Conservation (phyloP, 2,113 vertebrate genomes). For the Jaculus jaculus region DNA sequence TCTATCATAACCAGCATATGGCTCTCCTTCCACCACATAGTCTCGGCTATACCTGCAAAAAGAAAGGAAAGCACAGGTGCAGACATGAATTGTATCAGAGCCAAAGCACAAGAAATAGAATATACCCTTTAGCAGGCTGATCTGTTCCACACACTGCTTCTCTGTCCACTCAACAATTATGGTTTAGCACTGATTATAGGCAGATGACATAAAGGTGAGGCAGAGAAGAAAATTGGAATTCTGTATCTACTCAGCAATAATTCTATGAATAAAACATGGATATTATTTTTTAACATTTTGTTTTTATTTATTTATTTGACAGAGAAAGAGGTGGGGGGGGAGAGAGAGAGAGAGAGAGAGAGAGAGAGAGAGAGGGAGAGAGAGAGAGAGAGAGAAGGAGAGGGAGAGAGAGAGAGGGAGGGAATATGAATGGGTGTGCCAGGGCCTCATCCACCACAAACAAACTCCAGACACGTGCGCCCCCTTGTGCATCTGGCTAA, state of each 20-base stretch:
- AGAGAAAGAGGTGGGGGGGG: too few relatives aligned
- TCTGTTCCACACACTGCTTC: not conserved
- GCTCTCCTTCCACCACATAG: conserved; percentile 96
- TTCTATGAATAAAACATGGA: not conserved
- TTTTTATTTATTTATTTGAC: too few relatives aligned
- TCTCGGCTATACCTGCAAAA: conserved; percentile 93
- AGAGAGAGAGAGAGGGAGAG: too few relatives aligned
- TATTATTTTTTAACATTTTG: not conserved
- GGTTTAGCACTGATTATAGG: not conserved
- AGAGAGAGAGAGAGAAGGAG: too few relatives aligned
- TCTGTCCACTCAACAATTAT: not conserved
- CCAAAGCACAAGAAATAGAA: not conserved
- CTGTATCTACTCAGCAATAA: not conserved
- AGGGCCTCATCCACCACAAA: too few relatives aligned
- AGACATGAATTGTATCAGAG: not conserved
- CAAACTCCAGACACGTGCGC: too few relatives aligned
- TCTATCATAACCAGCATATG: conserved; percentile 96
- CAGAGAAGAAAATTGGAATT: not conserved
- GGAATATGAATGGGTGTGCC: too few relatives aligned
- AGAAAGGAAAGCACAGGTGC: not conserved
- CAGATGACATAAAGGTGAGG: not conserved
- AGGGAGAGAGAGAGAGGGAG: too few relatives aligned
- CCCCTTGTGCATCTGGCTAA: too few relatives aligned
- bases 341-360: too few relatives aligned
- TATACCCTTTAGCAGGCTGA: not conserved